Conservation (phyloP, 1,140 invertebrate species). For the Drosophila equinoxialis region DNA sequence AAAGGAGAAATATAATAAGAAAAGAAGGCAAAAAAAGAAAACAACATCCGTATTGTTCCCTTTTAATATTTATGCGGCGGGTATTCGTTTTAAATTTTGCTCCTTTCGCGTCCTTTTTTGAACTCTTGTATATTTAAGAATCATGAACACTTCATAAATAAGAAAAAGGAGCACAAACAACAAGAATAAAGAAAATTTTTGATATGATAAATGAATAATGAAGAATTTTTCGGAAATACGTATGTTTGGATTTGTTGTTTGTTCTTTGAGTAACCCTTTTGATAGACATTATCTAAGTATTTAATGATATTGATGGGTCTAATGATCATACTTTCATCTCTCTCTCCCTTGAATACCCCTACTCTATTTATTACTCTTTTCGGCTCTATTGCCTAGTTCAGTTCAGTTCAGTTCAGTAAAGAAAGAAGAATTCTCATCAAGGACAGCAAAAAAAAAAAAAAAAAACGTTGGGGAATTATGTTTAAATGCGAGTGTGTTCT, state of each 20-base stretch:
- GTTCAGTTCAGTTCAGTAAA: slow-evolving; percentile 26
- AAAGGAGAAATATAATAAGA: slow-evolving; percentile 40
- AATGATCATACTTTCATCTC: background rate
- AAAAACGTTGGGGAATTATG: slow-evolving; percentile 40
- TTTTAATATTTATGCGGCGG: slow-evolving; percentile 1
- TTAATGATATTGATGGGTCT: too few relatives aligned
- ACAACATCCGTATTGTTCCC: slow-evolving; percentile 4
- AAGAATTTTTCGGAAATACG: too few relatives aligned
- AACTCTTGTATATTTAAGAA: background rate
- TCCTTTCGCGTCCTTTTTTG: background rate
- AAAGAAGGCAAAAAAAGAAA: slow-evolving; percentile 30
- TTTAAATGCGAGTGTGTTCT: slow-evolving; percentile 20
- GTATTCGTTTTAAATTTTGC: slow-evolving; percentile 1
- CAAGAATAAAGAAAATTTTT: too few relatives aligned
- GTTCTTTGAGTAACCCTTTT: too few relatives aligned
- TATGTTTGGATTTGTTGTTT: too few relatives aligned
- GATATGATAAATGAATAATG: too few relatives aligned
- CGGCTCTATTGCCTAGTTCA: slow-evolving; percentile 43
- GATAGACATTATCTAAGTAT: too few relatives aligned
- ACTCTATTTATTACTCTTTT: slow-evolving; percentile 27
- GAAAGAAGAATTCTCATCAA: slow-evolving; percentile 61
- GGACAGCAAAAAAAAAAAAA: slow-evolving; percentile 39
- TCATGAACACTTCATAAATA: background rate
- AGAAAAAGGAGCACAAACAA: background rate
- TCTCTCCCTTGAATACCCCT: background rate